phyloP scores from a whole-genome alignment of 2,888 invertebrate species.

The Latrodectus hesperus region DNA sequence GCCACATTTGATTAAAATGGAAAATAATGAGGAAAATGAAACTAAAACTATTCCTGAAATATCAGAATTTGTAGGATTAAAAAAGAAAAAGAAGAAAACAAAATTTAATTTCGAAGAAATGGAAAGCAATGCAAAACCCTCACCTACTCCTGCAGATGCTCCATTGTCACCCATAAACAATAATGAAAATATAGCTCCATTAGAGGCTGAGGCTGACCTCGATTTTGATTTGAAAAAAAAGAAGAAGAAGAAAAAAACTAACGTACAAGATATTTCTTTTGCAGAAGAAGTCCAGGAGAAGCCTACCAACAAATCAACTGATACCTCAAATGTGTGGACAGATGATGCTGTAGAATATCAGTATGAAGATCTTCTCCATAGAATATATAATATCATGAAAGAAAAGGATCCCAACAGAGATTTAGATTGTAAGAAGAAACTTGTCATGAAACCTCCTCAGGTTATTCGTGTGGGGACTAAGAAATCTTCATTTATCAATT shows the following conservation, averaged over 20 bases:
- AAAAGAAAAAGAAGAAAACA: no score
- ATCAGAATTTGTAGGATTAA: no score
- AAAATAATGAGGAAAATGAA: no score
- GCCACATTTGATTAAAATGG: no score
- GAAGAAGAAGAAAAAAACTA: not conserved
- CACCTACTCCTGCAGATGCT: no score
- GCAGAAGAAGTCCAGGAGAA: not conserved
- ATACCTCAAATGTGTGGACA: no score
- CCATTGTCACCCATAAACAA: no score
- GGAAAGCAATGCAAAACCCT: no score
- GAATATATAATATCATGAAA: conserved; percentile 98
- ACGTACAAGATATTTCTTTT: not conserved
- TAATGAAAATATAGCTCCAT: no score
- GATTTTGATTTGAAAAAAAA: not conserved
- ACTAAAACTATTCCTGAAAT: no score
- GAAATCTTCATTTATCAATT: conserved; percentile 99
- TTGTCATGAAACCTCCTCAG: conserved; percentile 97
- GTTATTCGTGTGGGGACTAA: conserved; percentile 98
- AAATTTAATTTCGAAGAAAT: no score
- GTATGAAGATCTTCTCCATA: conserved; percentile 81
- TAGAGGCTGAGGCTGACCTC: not conserved
- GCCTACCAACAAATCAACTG: no score
- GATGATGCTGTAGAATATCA: conserved; percentile 21
- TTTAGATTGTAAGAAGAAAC: conserved; percentile 97
- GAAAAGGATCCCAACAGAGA: conserved; percentile 99